Base-by-base conservation (phyloP, 2,797 vertebrate genomes). In the Rhabdophis nuchalis region DNA sequence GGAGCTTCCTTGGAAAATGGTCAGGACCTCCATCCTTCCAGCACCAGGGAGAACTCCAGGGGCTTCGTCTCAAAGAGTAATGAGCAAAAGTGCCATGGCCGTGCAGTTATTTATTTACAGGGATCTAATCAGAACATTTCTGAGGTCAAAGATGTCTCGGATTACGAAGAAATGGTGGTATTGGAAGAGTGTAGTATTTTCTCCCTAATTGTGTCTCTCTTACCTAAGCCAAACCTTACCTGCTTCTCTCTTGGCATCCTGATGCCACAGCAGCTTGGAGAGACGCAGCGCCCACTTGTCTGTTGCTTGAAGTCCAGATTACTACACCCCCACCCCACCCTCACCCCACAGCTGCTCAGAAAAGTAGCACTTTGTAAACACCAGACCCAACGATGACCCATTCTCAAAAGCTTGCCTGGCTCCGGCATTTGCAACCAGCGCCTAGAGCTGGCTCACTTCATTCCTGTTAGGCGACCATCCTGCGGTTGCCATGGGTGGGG, bases 391-490 rank as follows among this genome's bases (percentile, higher is more conserved):
- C 0, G 14, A 56, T 0, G 1, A 13, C 12, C 0, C 1, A 58
- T 53, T 9, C 86, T 29, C 57, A 0, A 0, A 0, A 10, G 91
- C 0, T n/a, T 64, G 41, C 5, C 1, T 29, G 82, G 0, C 9
- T 46, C 1, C 0, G 4, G n/a, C 3, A 3, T 16, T 86, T 82
- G 89, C 92, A 61, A 60, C 25, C 50, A 0, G 54, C 87, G 86
- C 58, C 5, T 5, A 54, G 18, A 8, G 90, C 36, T 11, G 46
- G 2, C 41, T 92, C 29, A 93, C 4, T 46, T 36, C 0, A 0
- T 11, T 90, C 25, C 1, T 18, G 16, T 46, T 2, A 20, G 0
- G 50, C 68, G 58, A 7, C 54, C 9, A 0, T 0, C 1, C 2
- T 0, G 0, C 89, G 9, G 0, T 89, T 85, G 23, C 41, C 82